A percentile compares a stretch with the other conserved stretches of the same genome.
These are phyloP conservation scores for Chrysodeixis includens DNA, from an alignment of 2,888 invertebrate genomes.

Conservation along the genomic window DNA sequence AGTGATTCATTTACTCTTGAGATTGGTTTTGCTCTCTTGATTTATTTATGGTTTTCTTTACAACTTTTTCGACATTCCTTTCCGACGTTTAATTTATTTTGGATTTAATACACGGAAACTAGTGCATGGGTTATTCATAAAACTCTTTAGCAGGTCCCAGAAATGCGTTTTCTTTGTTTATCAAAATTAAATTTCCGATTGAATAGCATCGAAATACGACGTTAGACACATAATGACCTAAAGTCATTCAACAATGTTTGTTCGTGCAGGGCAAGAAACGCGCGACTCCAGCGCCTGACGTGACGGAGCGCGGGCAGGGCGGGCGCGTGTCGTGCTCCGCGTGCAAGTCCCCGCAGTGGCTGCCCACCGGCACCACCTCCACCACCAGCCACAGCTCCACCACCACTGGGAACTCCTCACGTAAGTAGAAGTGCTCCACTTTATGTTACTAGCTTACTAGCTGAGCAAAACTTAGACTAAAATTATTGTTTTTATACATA, in stretches of 20 bases:
- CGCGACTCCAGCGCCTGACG: conserved; percentile 89
- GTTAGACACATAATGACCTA: too few species aligned
- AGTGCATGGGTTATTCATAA: background rate
- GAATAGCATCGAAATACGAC: too few species aligned
- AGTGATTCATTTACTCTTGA: background rate
- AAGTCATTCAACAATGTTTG: too few species aligned
- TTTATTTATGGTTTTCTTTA: background rate
- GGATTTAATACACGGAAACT: background rate
- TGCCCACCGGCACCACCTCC: conserved; percentile 85
- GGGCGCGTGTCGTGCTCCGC: conserved; percentile 72
- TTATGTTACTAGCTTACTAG: too few species aligned
- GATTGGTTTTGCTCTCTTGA: background rate
- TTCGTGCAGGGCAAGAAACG: conserved; percentile 80
- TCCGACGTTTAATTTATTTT: background rate
- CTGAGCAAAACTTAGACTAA: too few species aligned
- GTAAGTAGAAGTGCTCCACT: conserved; percentile 83
- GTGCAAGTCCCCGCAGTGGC: conserved; percentile 83
- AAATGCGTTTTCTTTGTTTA: too few species aligned
- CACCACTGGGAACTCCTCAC: conserved; percentile 90
- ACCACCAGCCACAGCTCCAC: conserved; percentile 90
- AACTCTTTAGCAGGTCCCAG: background rate
- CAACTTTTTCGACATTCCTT: background rate
- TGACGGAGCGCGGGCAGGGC: conserved; percentile 83
- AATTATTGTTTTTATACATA: too few species aligned
- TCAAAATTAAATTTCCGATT: background rate